Base-by-base conservation (phyloP, 2,888 invertebrate genomes). In the Heliconius hortense region DNA sequence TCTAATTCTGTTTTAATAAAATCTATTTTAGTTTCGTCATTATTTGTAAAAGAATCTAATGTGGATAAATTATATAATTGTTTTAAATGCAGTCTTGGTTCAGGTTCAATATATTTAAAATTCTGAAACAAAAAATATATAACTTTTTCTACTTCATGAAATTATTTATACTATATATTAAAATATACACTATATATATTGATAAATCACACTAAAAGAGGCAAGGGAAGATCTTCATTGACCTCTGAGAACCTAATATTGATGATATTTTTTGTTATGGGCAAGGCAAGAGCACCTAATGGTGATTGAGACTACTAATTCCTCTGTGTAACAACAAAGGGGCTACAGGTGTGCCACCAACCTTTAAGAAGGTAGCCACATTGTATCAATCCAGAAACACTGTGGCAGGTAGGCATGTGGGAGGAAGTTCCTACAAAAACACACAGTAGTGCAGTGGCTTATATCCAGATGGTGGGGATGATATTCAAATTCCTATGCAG, bases 1-100 rank as follows among this genome's bases (percentile, higher is more conserved):
- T 78, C 73, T 63, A 48, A 56, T 39, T 79, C 79, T 1, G 39
- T 72, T 64, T 80, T 77, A 1, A 79, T 43, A 10, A 63, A 5
- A 7, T 78, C 77, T 15, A 74, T 35, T 70, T 74, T 73, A 15
- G 56, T 31, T 62, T 72, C 39, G 15, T 76, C 56, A 4, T 74
- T 72, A 18, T 74, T n/a, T 43, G 43, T 26, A n/a, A 35, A 59
- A 43, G 8, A 60, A 39, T 71, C 39, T 39, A 24, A 8, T 26
- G 60, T 71, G 15, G 39, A 59, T 21, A 60, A 11, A 21, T 71
- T 60, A 24, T 60, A 39, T 18, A 59, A 26, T 60, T 60, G 24
- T 63, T 64, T 70, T 56, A 26, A 59, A 3, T 59, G 56, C 26
- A 59, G 43, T 60, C 59, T 67, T 39, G 56, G 21, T 31, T 59